Evolutionary conservation across 2,888 invertebrate species (phyloP).

Genomic region (Teleiodes luculella): DNA sequence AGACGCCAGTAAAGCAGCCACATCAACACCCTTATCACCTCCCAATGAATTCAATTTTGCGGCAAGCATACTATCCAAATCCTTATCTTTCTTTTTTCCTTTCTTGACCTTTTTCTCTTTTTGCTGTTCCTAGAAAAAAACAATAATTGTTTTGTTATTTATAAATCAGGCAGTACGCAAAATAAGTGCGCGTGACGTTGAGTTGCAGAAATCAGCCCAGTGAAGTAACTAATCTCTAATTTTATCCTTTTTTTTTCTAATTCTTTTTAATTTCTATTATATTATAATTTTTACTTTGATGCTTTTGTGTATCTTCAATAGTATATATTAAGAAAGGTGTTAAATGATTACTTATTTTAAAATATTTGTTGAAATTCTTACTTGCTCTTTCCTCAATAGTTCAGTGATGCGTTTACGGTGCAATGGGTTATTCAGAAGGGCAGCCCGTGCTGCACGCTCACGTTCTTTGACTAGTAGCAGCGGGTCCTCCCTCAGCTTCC

Average conservation of each 20-base stretch:
- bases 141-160: no score
- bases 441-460: slow-evolving; percentile 91
- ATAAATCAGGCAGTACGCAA: no score
- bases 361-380: slow-evolving; percentile 34
- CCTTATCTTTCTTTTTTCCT: slow-evolving; percentile 61
- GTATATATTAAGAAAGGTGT: no score
- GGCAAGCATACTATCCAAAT: slow-evolving; percentile 83
- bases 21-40: slow-evolving; percentile 54
- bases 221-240: no score
- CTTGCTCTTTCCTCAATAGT: slow-evolving; percentile 82
- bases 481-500: slow-evolving; percentile 96
- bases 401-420: slow-evolving; percentile 92
- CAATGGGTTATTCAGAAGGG: slow-evolving; percentile 93
- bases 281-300: no score
- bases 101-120: slow-evolving; percentile 73
- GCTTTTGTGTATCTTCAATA: no score
- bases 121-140: slow-evolving; percentile 23
- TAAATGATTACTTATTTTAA: no score
- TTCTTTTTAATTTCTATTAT: no score
- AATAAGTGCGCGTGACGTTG: no score
- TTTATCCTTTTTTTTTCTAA: no score
- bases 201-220: no score
- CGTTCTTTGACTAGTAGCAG: slow-evolving; percentile 91
- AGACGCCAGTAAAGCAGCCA: slow-evolving; percentile 59
- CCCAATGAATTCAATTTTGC: slow-evolving; percentile 84